A percentile compares a stretch with the other conserved stretches of the same genome.
Evolutionary conservation across 1,140 invertebrate species (phyloP).

Genomic region (Adoxophyes honmai): DNA sequence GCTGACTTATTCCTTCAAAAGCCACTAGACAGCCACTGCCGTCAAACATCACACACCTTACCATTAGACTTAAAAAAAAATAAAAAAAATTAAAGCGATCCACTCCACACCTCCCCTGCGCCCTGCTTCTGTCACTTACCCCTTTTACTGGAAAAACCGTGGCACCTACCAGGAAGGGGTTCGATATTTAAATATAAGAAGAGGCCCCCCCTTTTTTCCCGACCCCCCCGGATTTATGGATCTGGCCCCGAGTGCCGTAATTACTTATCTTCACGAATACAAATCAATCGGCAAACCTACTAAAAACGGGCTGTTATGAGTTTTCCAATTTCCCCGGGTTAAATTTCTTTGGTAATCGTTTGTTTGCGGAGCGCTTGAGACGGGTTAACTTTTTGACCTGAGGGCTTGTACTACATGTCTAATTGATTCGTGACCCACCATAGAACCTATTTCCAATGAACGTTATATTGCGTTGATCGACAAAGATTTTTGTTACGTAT

Average conservation of each 20-base stretch:
- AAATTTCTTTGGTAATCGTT: not conserved
- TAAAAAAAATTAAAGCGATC: slow-evolving; percentile 20
- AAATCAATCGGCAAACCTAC: slow-evolving; percentile 62
- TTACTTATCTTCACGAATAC: slow-evolving; percentile 75
- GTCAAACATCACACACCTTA: too few species aligned
- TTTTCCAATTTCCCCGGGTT: not conserved
- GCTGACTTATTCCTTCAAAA: too few species aligned
- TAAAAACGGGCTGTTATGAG: slow-evolving; percentile 32
- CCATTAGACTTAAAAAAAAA: not conserved
- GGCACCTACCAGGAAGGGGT: slow-evolving; percentile 75
- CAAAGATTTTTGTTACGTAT: too few species aligned
- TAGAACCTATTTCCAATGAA: too few species aligned
- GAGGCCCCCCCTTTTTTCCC: slow-evolving; percentile 71
- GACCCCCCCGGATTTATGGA: slow-evolving; percentile 71
- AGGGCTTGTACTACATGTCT: too few species aligned
- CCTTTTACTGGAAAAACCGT: slow-evolving; percentile 76
- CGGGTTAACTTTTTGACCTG: not conserved
- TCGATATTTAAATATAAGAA: slow-evolving; percentile 77
- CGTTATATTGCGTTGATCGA: too few species aligned
- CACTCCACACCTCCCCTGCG: slow-evolving; percentile 37
- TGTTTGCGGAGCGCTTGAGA: not conserved
- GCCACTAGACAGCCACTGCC: too few species aligned
- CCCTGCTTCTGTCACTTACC: slow-evolving; percentile 74
- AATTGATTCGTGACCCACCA: too few species aligned
- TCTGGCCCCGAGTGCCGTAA: slow-evolving; percentile 67